phyloP scores from a whole-genome alignment of 37 sponge, comb jelly and placozoan species.

The Dysidea cf. avara region DNA sequence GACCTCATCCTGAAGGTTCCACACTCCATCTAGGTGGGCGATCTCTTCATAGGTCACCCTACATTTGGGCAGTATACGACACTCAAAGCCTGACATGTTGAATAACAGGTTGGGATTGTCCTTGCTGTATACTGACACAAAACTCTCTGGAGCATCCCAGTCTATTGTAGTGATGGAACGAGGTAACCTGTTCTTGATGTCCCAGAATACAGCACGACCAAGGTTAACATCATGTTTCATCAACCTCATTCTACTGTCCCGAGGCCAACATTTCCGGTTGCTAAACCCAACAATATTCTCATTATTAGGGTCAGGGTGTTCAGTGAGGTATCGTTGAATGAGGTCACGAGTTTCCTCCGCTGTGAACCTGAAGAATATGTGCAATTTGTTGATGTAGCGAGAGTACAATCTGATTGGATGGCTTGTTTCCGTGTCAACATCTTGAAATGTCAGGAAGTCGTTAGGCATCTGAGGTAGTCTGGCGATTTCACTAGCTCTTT shows the following conservation, averaged over 20 bases:
- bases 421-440: slow-evolving; percentile 87
- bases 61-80: slow-evolving; percentile 92
- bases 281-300: slow-evolving; percentile 99
- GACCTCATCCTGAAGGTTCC: slow-evolving; percentile 99
- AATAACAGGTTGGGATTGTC: slow-evolving; percentile 99
- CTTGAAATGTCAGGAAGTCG: slow-evolving; percentile 97
- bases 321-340: slow-evolving; percentile 97
- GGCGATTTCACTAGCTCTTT: slow-evolving; percentile 98
- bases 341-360: slow-evolving; percentile 98
- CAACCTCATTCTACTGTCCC: slow-evolving; percentile 97
- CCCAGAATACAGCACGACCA: slow-evolving; percentile 99
- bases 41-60: slow-evolving; percentile 90
- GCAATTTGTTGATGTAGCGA: slow-evolving; percentile 92
- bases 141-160: slow-evolving; percentile 81
- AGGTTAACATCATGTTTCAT: slow-evolving; percentile 99
- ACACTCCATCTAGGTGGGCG: slow-evolving; percentile 95
- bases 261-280: slow-evolving; percentile 99
- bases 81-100: slow-evolving; percentile 97
- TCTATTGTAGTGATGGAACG: slow-evolving; percentile 94
- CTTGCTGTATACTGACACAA: slow-evolving; percentile 98
- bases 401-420: slow-evolving; percentile 97
- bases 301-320: slow-evolving; percentile 99
- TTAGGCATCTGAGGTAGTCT: slow-evolving; percentile 99
- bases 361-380: slow-evolving; percentile 97
- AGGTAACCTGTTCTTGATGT: slow-evolving; percentile 99